These are phyloP conservation scores for Macrosoma leucophasiata DNA, from an alignment of 2,888 invertebrate species.

Conservation along the genomic window DNA sequence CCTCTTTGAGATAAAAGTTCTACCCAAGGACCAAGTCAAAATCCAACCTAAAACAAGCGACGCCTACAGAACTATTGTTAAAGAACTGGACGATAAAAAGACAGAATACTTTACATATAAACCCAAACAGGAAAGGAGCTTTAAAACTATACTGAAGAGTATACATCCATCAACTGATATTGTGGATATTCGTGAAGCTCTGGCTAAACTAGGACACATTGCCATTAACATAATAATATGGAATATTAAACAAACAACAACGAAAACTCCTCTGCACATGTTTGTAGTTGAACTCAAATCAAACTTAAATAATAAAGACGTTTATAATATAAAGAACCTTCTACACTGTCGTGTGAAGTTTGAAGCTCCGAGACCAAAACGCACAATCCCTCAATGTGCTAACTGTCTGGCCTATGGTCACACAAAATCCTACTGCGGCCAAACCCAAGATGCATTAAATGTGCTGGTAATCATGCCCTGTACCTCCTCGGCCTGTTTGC, in stretches of 20 bases:
- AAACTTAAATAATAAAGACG: constrained; percentile 12
- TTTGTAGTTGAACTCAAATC: constrained; percentile 15
- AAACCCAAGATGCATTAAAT: constrained; percentile 7
- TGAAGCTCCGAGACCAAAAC: too few species aligned
- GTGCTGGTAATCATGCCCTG: neutral
- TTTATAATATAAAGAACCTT: constrained; percentile 9
- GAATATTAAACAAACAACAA: constrained; percentile 18
- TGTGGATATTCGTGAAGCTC: constrained; percentile 14
- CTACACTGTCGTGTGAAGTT: neutral
- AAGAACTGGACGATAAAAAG: constrained; percentile 13
- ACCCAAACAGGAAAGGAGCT: constrained; percentile 17
- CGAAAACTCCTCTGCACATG: constrained; percentile 17
- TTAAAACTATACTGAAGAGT: constrained; percentile 21
- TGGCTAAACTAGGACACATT: too few species aligned
- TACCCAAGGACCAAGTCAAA: too few species aligned
- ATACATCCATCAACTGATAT: constrained; percentile 20
- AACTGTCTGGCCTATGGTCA: constrained; percentile 7
- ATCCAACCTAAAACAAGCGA: too few species aligned
- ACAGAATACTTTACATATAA: constrained; percentile 19
- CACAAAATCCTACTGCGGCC: constrained; percentile 1
- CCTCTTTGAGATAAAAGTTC: too few species aligned
- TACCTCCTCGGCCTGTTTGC: too few species aligned
- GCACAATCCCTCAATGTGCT: constrained; percentile 1
- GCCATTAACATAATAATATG: constrained; percentile 19
- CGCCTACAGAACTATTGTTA: too few species aligned